Conservation (phyloP, 37 sponge, comb jelly and placozoan species). For the Spongilla lacustris region DNA sequence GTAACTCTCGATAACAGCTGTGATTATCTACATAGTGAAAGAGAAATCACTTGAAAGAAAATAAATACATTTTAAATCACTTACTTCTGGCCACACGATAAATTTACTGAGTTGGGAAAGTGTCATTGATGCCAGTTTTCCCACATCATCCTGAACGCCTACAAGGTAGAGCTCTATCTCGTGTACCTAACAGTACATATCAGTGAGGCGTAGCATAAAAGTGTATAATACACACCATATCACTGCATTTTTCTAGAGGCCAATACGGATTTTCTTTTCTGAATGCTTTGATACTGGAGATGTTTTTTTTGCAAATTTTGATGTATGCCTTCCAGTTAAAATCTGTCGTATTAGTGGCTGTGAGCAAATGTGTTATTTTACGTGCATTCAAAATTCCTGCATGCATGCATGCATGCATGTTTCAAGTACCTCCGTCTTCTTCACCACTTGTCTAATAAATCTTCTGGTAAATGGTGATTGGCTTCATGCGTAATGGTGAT, state of each 20-base stretch:
- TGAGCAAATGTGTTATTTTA: not conserved
- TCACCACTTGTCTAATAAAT: not conserved
- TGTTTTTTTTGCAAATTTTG: not conserved
- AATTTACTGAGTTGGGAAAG: not conserved
- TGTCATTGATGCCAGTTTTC: not conserved
- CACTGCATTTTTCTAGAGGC: not conserved
- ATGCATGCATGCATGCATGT: not conserved
- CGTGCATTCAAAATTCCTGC: not conserved
- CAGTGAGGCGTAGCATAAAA: not conserved
- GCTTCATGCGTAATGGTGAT: not conserved
- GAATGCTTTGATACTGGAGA: not conserved
- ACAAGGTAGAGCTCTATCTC: not conserved
- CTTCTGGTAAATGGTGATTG: not conserved
- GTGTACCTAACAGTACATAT: not conserved
- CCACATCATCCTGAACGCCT: not conserved
- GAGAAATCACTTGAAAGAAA: too few species aligned
- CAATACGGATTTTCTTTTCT: not conserved
- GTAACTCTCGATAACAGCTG: too few species aligned
- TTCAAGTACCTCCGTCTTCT: not conserved
- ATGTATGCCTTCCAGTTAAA: not conserved
- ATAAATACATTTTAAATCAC: not conserved
- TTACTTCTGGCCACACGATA: not conserved
- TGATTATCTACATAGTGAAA: too few species aligned
- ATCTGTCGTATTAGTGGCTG: not conserved
- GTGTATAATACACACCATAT: too few species aligned